These are phyloP conservation scores for Dendrolimus punctatus DNA, from an alignment of 1,140 invertebrate genomes.

Conservation along the genomic window DNA sequence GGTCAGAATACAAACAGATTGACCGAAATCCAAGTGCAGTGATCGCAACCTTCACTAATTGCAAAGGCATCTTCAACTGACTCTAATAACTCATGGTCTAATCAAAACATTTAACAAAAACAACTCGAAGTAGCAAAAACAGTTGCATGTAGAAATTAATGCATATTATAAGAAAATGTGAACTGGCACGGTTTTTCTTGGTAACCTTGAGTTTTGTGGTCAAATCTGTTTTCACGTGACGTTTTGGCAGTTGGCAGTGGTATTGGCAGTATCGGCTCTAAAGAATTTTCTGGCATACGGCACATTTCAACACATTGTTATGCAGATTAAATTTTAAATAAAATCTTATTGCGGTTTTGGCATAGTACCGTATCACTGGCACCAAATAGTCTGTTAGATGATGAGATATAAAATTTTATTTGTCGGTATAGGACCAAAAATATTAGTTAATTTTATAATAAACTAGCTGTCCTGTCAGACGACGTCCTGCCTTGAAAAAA, in stretches of 20 bases:
- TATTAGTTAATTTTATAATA: no score
- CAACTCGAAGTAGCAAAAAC: not conserved
- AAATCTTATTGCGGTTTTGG: not conserved
- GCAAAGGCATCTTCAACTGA: conserved; percentile 1
- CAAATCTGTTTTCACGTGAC: conserved; percentile 5
- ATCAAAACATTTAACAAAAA: not conserved
- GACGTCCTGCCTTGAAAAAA: no score
- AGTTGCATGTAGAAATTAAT: not conserved
- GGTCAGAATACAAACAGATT: conserved; percentile 6
- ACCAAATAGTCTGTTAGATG: no score
- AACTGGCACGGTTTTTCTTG: conserved; percentile 2
- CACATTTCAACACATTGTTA: conserved; percentile 3
- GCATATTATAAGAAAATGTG: not conserved
- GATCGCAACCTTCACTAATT: no score
- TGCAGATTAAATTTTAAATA: not conserved
- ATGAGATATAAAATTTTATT: no score
- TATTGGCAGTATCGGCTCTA: conserved; percentile 4
- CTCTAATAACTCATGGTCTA: conserved; percentile 3
- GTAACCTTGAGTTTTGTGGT: conserved; percentile 4
- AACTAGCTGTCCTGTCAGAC: no score
- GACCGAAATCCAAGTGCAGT: conserved; percentile 8
- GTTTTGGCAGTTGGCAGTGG: conserved; percentile 6
- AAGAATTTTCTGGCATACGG: conserved; percentile 1
- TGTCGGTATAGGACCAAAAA: no score
- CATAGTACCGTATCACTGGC: no score